Base-by-base conservation (phyloP, 2,888 invertebrate genomes). In the Leptopilina myrica region DNA sequence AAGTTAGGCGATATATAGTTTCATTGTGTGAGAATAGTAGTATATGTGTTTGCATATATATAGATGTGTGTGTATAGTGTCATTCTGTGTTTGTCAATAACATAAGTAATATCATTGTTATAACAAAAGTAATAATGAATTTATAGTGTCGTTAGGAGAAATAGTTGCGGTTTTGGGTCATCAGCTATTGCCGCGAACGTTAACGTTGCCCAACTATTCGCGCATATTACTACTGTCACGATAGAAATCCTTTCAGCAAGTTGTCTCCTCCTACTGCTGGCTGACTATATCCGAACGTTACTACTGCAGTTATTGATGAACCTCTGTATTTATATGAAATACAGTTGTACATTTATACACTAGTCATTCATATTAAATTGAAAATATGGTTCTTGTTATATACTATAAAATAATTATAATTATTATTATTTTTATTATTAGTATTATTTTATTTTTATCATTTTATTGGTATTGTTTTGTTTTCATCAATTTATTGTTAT, bases 41-140 rank as follows among this genome's bases (percentile, higher is more conserved):
- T 9, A 46, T 46, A 46, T 46, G n/a, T 59, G 6, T 14, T 59
- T 59, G 59, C 59, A 33, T 33, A 33, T 33, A 33, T 1, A 33
- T 33, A 33, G 2, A 26, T 43, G 43, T 43, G 6, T 43, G 43
- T 43, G 43, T 8, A 1, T 43, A 43, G 8, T 8, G 43, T 43
- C 62, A 62, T 62, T 62, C 33, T 43, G 62, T 15, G 62, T 15
- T 20, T 62, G 62, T 20, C 62, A 62, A 62, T 62, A 62, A 62
- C 62, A 20, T 62, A 62, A 62, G 62, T 62, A 62, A 62, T 62
- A 20, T 62, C 62, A 62, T 62, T 62, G 62, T 62, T 62, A 62
- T 62, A 62, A 20, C 15, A 62, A 62, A 62, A 62, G 62, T 62
- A 20, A 62, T 69, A 33, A 69, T 69, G 49, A 49, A 53, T 69